phyloP scores from a whole-genome alignment of 2,113 vertebrate species.

The Loxodonta africana region DNA sequence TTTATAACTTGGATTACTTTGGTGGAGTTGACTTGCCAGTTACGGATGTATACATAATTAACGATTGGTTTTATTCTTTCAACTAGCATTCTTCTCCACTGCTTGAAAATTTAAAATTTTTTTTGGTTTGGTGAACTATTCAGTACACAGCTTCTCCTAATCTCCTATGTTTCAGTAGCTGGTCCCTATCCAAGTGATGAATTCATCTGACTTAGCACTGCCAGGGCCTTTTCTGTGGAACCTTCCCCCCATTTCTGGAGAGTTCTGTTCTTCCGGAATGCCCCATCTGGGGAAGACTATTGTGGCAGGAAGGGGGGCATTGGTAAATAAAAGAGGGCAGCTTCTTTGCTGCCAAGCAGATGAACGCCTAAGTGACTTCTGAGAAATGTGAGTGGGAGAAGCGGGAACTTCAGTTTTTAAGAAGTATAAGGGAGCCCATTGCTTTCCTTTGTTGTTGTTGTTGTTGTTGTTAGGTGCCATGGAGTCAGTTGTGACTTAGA shows the following conservation, averaged over 20 bases:
- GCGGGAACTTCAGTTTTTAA: background rate
- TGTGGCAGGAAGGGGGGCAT: slow-evolving; percentile 65
- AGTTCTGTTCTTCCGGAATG: slow-evolving; percentile 68
- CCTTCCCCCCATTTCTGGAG: slow-evolving; percentile 68
- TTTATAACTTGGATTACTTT: slow-evolving; percentile 44
- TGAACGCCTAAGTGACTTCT: slow-evolving; percentile 57
- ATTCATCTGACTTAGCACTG: slow-evolving; percentile 60
- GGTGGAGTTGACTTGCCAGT: slow-evolving; percentile 43
- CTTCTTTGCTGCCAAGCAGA: slow-evolving; percentile 65
- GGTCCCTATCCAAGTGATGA: slow-evolving; percentile 68
- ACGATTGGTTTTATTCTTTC: slow-evolving; percentile 26
- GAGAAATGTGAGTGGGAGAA: slow-evolving; percentile 63
- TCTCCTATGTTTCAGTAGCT: slow-evolving; percentile 62
- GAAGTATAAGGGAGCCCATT: slow-evolving; percentile 60
- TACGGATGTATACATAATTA: slow-evolving; percentile 55
- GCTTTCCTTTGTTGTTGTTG: too few species aligned
- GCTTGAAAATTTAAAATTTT: background rate
- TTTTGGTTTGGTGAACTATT: slow-evolving; percentile 38
- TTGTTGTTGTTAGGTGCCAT: too few species aligned
- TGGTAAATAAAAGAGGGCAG: slow-evolving; percentile 75
- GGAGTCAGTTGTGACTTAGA: too few species aligned
- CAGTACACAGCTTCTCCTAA: slow-evolving; percentile 3
- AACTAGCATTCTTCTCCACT: background rate
- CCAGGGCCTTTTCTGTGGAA: slow-evolving; percentile 81
- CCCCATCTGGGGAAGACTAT: slow-evolving; percentile 81